Conservation (phyloP, 1,140 invertebrate species). For the Teleogryllus occipitalis region DNA sequence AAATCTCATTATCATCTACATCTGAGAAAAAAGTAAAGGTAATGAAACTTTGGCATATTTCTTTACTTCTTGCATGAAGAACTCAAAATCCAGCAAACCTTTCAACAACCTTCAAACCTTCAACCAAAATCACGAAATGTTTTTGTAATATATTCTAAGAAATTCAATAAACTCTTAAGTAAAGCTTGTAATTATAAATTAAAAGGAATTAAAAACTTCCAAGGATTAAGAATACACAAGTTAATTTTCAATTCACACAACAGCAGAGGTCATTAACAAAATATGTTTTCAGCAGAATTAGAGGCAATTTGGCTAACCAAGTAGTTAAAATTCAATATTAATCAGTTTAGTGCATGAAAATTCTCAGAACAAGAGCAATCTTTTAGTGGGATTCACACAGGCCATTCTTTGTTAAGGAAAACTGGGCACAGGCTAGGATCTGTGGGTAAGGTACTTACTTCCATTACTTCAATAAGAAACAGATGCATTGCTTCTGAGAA, state of each 20-base stretch:
- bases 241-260: too few relatives aligned
- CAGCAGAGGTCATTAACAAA: too few relatives aligned
- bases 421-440: neutral
- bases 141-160: too few relatives aligned
- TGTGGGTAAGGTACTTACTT: neutral
- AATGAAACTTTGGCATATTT: neutral
- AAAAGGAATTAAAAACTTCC: too few relatives aligned
- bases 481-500: conserved; percentile 1
- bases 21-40: neutral
- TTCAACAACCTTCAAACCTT: too few relatives aligned
- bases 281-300: too few relatives aligned
- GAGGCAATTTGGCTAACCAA: neutral
- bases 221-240: too few relatives aligned
- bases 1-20: neutral
- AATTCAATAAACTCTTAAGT: too few relatives aligned
- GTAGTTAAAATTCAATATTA: neutral
- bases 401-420: neutral
- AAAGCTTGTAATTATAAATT: too few relatives aligned
- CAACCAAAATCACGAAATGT: too few relatives aligned
- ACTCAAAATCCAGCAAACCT: too few relatives aligned
- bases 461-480: conserved; percentile 1
- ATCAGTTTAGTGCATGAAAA: neutral
- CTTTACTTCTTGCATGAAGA: too few relatives aligned
- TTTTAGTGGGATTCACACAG: neutral
- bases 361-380: neutral